Evolutionary conservation across 2,113 vertebrate species (phyloP).

Genomic region (Coracopsis vasa): DNA sequence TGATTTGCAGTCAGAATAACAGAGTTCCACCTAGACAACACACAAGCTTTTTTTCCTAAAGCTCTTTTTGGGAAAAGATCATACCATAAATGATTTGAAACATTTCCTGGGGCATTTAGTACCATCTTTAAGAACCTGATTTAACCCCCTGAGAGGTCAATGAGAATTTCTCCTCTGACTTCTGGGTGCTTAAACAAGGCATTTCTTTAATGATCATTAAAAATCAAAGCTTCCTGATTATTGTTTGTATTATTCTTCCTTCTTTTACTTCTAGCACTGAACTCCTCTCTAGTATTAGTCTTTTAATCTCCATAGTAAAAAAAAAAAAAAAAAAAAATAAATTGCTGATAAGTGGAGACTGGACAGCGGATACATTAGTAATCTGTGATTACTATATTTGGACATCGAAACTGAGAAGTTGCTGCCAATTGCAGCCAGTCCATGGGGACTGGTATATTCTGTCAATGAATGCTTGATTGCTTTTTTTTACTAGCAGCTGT

Average conservation of each 20-base stretch:
- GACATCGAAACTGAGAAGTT: conserved; percentile 21
- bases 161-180: neutral
- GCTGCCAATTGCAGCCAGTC: neutral
- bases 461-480: conserved; percentile 21
- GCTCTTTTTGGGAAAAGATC: neutral
- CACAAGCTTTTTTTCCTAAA: neutral
- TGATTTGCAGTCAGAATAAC: conserved; percentile 11
- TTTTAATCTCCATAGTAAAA: neutral
- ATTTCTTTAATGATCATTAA: neutral
- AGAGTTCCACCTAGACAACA: neutral
- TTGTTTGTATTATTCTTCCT: neutral
- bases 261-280: neutral
- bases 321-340: neutral
- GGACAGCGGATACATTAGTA: neutral
- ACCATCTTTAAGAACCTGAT: neutral
- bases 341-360: conserved; percentile 5
- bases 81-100: neutral
- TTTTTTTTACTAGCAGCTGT: conserved; percentile 18
- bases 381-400: neutral
- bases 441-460: neutral
- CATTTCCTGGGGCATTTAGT: neutral
- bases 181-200: neutral
- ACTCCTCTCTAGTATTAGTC: neutral
- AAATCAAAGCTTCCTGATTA: neutral
- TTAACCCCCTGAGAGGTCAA: conserved; percentile 12